A percentile compares a stretch with the other conserved stretches of the same genome.
These are phyloP conservation scores for Holacanthus passer DNA, from an alignment of 2,113 vertebrate genomes.

Conservation along the genomic window DNA sequence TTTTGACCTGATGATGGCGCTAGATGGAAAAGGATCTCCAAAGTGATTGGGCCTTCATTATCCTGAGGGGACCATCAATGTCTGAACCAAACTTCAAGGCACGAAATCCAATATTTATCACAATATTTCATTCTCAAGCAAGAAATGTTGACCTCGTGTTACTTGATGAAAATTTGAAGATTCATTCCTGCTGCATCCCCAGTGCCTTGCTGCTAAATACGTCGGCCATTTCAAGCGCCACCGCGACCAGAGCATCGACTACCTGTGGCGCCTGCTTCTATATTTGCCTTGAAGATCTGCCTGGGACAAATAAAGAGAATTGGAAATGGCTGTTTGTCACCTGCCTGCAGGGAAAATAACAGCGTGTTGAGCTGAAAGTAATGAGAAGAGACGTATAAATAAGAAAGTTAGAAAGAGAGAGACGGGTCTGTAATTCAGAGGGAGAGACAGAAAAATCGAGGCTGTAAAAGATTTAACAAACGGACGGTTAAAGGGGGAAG, in stretches of 20 bases:
- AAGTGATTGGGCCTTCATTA: no score
- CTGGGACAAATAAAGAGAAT: neutral
- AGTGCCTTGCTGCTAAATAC: no score
- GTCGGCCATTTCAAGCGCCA: neutral
- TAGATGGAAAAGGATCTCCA: no score
- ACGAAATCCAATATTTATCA: no score
- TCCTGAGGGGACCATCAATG: no score
- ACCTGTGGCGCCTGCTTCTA: neutral
- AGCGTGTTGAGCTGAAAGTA: neutral
- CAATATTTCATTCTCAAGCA: no score
- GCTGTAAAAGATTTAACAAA: neutral
- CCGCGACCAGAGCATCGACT: neutral
- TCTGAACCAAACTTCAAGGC: no score
- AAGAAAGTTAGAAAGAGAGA: neutral
- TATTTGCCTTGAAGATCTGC: constrained; percentile 2
- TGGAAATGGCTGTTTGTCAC: neutral
- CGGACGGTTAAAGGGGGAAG: neutral
- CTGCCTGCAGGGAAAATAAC: neutral
- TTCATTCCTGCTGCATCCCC: neutral
- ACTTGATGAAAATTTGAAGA: neutral
- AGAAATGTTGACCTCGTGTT: no score
- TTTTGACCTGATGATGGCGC: no score
- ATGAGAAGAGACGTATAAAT: neutral
- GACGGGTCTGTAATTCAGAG: neutral
- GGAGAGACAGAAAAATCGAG: neutral